Conservation (phyloP, 2,797 vertebrate genomes). For the Sternarchorhynchus goeldii region DNA sequence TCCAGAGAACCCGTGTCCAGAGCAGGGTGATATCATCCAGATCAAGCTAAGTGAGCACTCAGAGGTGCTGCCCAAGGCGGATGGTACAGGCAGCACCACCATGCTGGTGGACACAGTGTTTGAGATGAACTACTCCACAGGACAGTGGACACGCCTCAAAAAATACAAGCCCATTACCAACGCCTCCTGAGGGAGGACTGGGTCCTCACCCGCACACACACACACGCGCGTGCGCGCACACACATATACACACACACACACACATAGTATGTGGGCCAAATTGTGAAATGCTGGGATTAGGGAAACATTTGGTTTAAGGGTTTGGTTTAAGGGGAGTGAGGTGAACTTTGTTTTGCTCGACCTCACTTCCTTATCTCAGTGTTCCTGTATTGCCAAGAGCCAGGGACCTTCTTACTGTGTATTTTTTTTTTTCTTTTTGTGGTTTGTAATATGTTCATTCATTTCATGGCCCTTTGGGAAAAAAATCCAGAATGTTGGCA, state of each 20-base stretch:
- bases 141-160: conserved; percentile 99
- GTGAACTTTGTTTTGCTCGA: conserved; percentile 37
- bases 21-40: conserved; percentile 98
- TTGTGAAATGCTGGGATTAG: conserved; percentile 28
- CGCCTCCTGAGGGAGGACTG: conserved; percentile 80
- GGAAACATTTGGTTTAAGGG: conserved; percentile 27
- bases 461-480: conserved; percentile 40
- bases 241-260: conserved; percentile 41
- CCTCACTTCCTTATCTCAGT: conserved; percentile 43
- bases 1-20: conserved; percentile 98
- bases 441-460: conserved; percentile 62
- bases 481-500: conserved; percentile 47
- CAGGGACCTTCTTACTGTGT: conserved; percentile 50
- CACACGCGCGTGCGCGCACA: conserved; percentile 37
- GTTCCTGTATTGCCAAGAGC: conserved; percentile 54
- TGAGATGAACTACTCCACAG: conserved; percentile 99
- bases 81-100: conserved; percentile 97
- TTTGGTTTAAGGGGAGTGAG: conserved; percentile 20
- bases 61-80: conserved; percentile 91
- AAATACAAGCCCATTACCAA: conserved; percentile 99
- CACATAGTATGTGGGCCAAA: conserved; percentile 48
- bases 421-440: conserved; percentile 56
- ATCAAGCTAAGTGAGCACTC: conserved; percentile 99
- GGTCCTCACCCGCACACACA: conserved; percentile 32
- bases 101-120: conserved; percentile 99